These are phyloP conservation scores for Ageneiosus marmoratus DNA, from an alignment of 2,113 vertebrate species.

Conservation along the genomic window DNA sequence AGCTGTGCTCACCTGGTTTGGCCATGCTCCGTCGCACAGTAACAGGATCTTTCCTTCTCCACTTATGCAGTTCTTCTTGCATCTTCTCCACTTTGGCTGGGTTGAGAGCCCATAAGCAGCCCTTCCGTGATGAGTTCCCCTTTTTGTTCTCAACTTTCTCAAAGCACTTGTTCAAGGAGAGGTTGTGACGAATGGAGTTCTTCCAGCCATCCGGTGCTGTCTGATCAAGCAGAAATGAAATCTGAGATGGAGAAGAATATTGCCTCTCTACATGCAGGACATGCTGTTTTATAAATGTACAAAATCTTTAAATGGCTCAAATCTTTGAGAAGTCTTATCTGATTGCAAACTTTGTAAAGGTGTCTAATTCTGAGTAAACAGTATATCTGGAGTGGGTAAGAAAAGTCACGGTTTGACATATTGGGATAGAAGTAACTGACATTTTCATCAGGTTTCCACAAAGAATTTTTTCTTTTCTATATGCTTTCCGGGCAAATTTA, in stretches of 20 bases:
- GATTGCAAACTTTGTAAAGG: not conserved
- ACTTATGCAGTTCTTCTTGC: slow-evolving; percentile 97
- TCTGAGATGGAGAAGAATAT: not conserved
- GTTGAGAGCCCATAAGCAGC: slow-evolving; percentile 94
- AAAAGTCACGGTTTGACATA: not conserved
- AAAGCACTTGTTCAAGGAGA: slow-evolving; percentile 98
- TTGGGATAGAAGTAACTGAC: not conserved
- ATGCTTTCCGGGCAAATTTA: slow-evolving; percentile 5
- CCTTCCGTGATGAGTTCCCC: slow-evolving; percentile 87
- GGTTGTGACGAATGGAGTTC: slow-evolving; percentile 97
- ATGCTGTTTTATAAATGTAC: not conserved
- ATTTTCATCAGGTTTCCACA: not conserved
- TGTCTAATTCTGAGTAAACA: not conserved
- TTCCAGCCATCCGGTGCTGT: slow-evolving; percentile 98
- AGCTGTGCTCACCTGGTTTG: slow-evolving; percentile 80
- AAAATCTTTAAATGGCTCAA: not conserved
- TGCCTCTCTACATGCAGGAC: not conserved
- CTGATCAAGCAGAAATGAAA: slow-evolving; percentile 64
- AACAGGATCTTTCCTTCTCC: slow-evolving; percentile 93
- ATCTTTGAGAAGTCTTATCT: not conserved
- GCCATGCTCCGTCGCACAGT: slow-evolving; percentile 96
- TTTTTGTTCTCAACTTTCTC: slow-evolving; percentile 96
- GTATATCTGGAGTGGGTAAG: not conserved
- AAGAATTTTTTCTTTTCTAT: not conserved
- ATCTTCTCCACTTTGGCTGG: slow-evolving; percentile 95